A percentile compares a stretch with the other conserved stretches of the same genome.
Evolutionary conservation across 2,888 invertebrate genomes (phyloP).

Genomic region (Drosophila cognata): DNA sequence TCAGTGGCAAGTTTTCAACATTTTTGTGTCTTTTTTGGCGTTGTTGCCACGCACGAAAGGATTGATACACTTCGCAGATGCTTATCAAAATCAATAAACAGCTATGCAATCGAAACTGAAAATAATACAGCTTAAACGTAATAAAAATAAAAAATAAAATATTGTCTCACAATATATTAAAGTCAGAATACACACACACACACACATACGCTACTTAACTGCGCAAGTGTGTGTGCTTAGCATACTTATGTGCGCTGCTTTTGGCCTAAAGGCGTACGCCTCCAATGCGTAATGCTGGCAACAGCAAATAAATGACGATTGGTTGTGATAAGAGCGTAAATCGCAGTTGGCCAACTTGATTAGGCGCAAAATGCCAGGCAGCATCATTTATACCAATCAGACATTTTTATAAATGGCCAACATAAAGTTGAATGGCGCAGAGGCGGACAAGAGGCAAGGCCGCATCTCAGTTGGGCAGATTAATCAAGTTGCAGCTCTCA

Average conservation of each 20-base stretch:
- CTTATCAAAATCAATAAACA: slow-evolving; percentile 55
- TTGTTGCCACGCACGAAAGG: slow-evolving; percentile 53
- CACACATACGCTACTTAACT: slow-evolving; percentile 1
- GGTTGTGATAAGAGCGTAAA: slow-evolving; percentile 31
- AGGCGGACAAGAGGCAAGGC: not conserved
- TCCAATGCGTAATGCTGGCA: not conserved
- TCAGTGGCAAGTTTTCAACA: slow-evolving; percentile 18
- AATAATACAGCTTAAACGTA: slow-evolving; percentile 44
- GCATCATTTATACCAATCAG: slow-evolving; percentile 78
- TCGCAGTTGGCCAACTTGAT: slow-evolving; percentile 61
- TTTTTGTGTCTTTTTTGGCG: slow-evolving; percentile 5
- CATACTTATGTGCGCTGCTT: slow-evolving; percentile 55
- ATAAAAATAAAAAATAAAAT: slow-evolving; percentile 21
- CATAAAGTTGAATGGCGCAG: slow-evolving; percentile 14
- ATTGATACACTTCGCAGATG: slow-evolving; percentile 38
- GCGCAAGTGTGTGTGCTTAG: slow-evolving; percentile 47
- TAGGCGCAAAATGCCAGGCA: slow-evolving; percentile 52
- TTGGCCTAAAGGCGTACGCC: slow-evolving; percentile 23
- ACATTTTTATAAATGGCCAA: slow-evolving; percentile 66
- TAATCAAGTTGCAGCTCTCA: slow-evolving; percentile 52
- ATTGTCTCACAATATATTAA: slow-evolving; percentile 41
- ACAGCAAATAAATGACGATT: slow-evolving; percentile 40
- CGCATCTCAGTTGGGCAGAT: slow-evolving; percentile 30
- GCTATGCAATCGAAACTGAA: slow-evolving; percentile 8
- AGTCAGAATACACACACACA: slow-evolving; percentile 15